These are phyloP conservation scores for Calephelis virginiensis DNA, from an alignment of 1,140 invertebrate genomes.

Conservation along the genomic window DNA sequence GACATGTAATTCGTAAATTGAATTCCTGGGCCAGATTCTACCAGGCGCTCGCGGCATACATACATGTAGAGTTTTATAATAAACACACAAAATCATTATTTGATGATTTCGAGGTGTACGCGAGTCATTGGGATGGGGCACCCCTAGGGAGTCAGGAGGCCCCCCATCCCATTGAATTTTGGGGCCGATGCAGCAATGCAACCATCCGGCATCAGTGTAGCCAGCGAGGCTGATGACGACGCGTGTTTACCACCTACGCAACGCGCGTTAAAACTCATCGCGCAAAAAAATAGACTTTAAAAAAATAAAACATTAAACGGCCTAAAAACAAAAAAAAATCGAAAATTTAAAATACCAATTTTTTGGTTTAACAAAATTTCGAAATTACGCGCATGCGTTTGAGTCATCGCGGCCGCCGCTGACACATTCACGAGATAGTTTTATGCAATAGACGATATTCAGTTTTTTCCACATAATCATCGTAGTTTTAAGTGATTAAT, in stretches of 20 bases:
- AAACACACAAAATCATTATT: conserved; percentile 77
- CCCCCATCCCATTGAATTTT: conserved; percentile 48
- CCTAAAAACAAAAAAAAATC: conserved; percentile 62
- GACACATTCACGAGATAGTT: conserved; percentile 73
- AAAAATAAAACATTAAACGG: conserved; percentile 52
- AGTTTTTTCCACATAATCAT: conserved; percentile 73
- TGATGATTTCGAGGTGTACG: conserved; percentile 72
- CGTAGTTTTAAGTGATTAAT: conserved; percentile 72
- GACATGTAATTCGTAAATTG: conserved; percentile 48
- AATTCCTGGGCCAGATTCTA: conserved; percentile 47
- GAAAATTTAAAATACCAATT: conserved; percentile 65
- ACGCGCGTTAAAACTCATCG: conserved; percentile 57
- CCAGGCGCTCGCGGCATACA: conserved; percentile 29
- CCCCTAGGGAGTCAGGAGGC: conserved; percentile 38
- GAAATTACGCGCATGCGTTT: conserved; percentile 72
- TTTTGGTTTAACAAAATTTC: conserved; percentile 69
- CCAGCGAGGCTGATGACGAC: conserved; percentile 65
- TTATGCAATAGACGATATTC: conserved; percentile 74
- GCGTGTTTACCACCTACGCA: conserved; percentile 76
- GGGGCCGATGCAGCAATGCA: conserved; percentile 62
- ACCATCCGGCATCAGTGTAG: conserved; percentile 68
- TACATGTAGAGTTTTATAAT: conserved; percentile 64
- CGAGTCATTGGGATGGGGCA: conserved; percentile 60
- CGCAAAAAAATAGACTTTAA: conserved; percentile 46
- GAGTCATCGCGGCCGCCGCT: conserved; percentile 59